Percentiles rank a stretch among this genome's conserved stretches.
Conservation (phyloP, 1,140 invertebrate genomes). For the Drosophila biarmipes region DNA sequence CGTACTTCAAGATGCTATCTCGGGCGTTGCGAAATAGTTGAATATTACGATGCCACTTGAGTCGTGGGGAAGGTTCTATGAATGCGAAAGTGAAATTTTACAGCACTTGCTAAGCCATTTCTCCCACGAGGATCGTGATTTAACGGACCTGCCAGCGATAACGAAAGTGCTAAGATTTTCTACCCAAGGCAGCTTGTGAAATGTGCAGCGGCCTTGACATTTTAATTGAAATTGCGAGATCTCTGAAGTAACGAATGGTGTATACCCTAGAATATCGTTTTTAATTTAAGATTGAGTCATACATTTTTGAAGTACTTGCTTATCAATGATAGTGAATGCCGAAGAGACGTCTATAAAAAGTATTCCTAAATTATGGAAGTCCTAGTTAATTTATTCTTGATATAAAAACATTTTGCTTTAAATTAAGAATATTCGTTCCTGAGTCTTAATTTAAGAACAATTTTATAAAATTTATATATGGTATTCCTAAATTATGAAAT, state of each 20-base stretch:
- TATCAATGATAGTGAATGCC: no score
- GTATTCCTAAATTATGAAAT: no score
- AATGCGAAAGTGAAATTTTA: slow-evolving; percentile 4
- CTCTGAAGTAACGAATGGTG: neutral
- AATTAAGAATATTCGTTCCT: no score
- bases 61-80: neutral
- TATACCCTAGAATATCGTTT: slow-evolving; percentile 2
- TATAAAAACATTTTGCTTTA: no score
- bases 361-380: no score
- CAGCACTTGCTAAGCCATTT: neutral
- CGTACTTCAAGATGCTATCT: slow-evolving; percentile 41
- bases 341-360: no score
- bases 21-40: slow-evolving; percentile 26
- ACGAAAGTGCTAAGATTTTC: slow-evolving; percentile 31
- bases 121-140: slow-evolving; percentile 41
- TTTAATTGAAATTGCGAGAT: neutral
- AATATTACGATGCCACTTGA: slow-evolving; percentile 24
- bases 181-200: neutral
- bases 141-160: slow-evolving; percentile 13
- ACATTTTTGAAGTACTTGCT: neutral
- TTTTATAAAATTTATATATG: no score
- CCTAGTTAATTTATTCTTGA: no score
- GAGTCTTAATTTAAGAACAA: no score
- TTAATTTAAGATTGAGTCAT: no score
- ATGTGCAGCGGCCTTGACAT: slow-evolving; percentile 49